phyloP scores from a whole-genome alignment of 2,888 invertebrate genomes.

The Acheta domesticus region DNA sequence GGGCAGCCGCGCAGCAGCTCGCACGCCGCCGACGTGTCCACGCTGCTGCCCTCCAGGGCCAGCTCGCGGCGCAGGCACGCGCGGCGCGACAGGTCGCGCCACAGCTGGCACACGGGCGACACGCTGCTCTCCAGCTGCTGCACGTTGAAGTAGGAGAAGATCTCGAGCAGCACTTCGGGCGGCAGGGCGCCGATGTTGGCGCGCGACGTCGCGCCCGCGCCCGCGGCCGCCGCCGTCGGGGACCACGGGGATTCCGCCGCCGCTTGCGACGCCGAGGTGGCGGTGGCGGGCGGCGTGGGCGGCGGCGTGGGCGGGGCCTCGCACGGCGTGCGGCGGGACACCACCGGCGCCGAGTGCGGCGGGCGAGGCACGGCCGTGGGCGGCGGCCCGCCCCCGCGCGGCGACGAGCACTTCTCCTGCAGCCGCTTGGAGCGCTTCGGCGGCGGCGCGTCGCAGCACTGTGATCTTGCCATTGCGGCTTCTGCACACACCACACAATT shows the following conservation, averaged over 20 bases:
- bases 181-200: not conserved
- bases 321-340: not conserved
- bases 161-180: not conserved
- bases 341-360: not conserved
- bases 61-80: not conserved
- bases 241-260: not conserved
- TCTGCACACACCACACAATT: not conserved
- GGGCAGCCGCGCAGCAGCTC: conserved; percentile 18
- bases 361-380: not conserved
- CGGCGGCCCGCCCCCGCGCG: not conserved
- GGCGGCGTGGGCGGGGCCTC: not conserved
- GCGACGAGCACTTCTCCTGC: not conserved
- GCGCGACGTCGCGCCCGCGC: not conserved
- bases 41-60: not conserved
- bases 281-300: not conserved
- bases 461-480: not conserved
- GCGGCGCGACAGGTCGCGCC: not conserved
- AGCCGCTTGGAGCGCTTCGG: not conserved
- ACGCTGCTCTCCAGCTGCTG: not conserved
- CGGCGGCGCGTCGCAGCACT: not conserved
- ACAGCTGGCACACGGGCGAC: conserved; percentile 2
- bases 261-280: not conserved
- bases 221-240: not conserved
- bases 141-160: conserved; percentile 8
- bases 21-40: conserved; percentile 3